Percentiles rank a stretch among this genome's conserved stretches.
These are phyloP conservation scores for Ooceraea biroi DNA, from an alignment of 1,140 invertebrate species.

Conservation along the genomic window DNA sequence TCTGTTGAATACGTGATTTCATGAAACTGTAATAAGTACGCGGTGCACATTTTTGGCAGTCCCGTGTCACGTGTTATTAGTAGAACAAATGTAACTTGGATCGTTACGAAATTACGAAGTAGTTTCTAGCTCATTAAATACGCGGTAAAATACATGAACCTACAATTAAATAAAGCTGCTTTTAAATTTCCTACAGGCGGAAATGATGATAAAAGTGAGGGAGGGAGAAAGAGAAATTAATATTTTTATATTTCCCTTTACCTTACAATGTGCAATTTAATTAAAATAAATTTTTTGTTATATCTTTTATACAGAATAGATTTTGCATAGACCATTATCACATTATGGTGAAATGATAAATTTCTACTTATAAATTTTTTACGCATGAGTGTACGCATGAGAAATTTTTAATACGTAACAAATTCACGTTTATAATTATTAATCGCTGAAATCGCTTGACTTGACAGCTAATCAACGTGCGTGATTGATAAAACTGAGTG, in stretches of 20 bases:
- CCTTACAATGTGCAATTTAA: too few species aligned
- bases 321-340: too few species aligned
- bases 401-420: too few species aligned
- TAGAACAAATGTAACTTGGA: conserved; percentile 43
- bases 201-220: not conserved
- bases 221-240: too few species aligned
- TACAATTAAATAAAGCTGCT: conserved; percentile 26
- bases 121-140: conserved; percentile 17
- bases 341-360: too few species aligned
- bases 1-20: conserved; percentile 53
- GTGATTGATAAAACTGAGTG: not conserved
- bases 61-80: conserved; percentile 13
- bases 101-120: conserved; percentile 42
- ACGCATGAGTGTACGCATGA: too few species aligned
- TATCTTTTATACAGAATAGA: too few species aligned
- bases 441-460: not conserved
- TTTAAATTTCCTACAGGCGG: not conserved
- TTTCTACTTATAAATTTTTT: too few species aligned
- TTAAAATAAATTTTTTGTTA: too few species aligned
- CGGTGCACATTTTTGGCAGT: conserved; percentile 32
- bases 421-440: not conserved
- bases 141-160: not conserved
- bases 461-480: not conserved
- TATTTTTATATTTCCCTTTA: too few species aligned
- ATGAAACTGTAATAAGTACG: conserved; percentile 8